Evolutionary conservation across 92 coral and sea anemone genomes (phyloP).

Genomic region (Desmophyllum pertusum): DNA sequence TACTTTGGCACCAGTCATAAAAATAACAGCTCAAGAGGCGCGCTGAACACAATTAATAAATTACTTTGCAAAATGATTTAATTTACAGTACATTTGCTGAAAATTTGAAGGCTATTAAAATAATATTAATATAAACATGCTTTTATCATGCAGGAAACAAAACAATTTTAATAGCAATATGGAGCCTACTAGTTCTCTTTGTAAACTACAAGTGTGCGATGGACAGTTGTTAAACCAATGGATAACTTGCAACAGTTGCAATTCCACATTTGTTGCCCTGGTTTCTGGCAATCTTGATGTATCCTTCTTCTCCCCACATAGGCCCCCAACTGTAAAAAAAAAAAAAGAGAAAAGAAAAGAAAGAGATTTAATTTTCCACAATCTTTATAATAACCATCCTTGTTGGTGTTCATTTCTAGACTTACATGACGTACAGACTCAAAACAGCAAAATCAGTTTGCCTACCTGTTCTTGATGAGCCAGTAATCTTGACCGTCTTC

Average conservation of each 20-base stretch:
- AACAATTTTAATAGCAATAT: not conserved
- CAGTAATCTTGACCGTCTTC: slow-evolving; percentile 86
- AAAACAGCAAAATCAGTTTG: not conserved
- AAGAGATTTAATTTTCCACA: no score
- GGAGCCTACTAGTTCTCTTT: not conserved
- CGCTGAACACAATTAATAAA: not conserved
- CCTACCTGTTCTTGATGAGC: slow-evolving; percentile 93
- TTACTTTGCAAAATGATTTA: not conserved
- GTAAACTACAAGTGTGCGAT: not conserved
- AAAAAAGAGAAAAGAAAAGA: not conserved
- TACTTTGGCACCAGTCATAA: not conserved
- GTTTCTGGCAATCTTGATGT: slow-evolving; percentile 91
- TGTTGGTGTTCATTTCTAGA: no score
- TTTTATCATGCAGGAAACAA: not conserved
- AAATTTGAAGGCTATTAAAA: not conserved
- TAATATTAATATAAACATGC: not conserved
- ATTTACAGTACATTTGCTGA: not conserved
- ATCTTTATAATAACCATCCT: no score
- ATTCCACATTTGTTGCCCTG: slow-evolving; percentile 80
- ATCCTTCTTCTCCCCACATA: slow-evolving; percentile 88
- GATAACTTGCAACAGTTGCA: slow-evolving; percentile 93
- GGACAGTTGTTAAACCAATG: slow-evolving; percentile 60
- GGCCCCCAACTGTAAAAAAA: slow-evolving; percentile 81
- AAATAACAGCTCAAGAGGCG: not conserved
- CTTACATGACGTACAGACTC: not conserved